These are phyloP conservation scores for Antennarius striatus DNA, from an alignment of 2,113 vertebrate species.

Conservation along the genomic window DNA sequence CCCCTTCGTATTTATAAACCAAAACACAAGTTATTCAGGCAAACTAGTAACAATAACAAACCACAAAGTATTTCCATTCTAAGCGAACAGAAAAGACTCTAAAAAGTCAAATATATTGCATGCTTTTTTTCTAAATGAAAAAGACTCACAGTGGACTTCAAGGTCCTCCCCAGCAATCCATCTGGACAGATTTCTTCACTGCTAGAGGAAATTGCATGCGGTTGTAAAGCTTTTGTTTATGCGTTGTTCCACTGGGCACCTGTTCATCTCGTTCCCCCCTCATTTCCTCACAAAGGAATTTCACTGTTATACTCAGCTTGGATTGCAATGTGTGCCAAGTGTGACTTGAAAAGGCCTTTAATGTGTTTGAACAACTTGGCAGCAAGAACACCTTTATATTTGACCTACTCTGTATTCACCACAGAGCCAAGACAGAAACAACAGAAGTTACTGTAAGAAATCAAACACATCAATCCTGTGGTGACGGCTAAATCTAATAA, in stretches of 20 bases:
- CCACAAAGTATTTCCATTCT: no score
- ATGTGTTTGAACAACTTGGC: slow-evolving; percentile 23
- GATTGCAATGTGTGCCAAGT: slow-evolving; percentile 6
- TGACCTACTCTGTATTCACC: slow-evolving; percentile 1
- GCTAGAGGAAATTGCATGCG: slow-evolving; percentile 8
- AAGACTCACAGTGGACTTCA: not conserved
- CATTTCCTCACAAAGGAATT: not conserved
- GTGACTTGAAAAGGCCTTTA: not conserved
- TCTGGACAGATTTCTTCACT: slow-evolving; percentile 16
- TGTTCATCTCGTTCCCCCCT: slow-evolving; percentile 7
- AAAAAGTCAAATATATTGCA: not conserved
- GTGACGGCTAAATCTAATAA: no score
- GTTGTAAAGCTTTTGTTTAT: slow-evolving; percentile 36
- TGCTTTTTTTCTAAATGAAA: no score
- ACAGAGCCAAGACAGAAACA: not conserved
- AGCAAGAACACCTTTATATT: not conserved
- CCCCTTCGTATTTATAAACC: no score
- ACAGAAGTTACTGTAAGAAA: no score
- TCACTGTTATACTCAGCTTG: slow-evolving; percentile 46
- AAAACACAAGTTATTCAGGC: not conserved
- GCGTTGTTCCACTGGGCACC: no score
- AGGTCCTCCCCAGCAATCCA: slow-evolving; percentile 15
- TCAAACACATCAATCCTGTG: no score
- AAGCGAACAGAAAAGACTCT: not conserved
- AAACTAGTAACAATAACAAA: no score